phyloP scores from a whole-genome alignment of 2,888 invertebrate species.

The Atethmia centrago region DNA sequence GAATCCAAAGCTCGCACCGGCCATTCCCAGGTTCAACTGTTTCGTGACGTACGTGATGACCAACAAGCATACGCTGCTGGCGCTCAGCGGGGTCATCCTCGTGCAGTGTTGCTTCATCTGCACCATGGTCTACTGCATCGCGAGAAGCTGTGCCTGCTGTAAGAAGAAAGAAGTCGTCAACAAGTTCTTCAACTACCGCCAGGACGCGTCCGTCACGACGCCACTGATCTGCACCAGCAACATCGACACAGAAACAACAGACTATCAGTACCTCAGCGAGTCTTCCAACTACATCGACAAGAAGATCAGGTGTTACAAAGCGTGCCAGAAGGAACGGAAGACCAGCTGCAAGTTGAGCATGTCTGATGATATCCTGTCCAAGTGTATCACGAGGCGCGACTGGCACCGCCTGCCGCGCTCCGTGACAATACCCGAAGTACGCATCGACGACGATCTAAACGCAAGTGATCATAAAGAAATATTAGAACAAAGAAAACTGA shows the following conservation, averaged over 20 bases:
- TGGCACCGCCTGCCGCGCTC: constrained; percentile 79
- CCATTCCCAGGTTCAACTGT: background rate
- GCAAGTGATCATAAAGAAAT: constrained; percentile 32
- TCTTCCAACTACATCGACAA: constrained; percentile 78
- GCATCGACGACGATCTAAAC: constrained; percentile 70
- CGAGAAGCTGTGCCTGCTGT: constrained; percentile 70
- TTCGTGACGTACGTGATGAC: constrained; percentile 47
- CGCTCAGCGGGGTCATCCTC: constrained; percentile 71
- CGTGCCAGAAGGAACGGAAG: constrained; percentile 79
- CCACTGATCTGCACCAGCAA: constrained; percentile 83
- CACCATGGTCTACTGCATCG: constrained; percentile 75
- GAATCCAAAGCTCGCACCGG: rapidly evolving
- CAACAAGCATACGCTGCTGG: constrained; percentile 71
- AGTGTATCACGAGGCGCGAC: constrained; percentile 83
- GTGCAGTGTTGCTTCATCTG: constrained; percentile 80
- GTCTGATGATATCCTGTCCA: constrained; percentile 85
- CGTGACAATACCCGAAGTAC: constrained; percentile 71
- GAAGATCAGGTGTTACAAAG: constrained; percentile 83
- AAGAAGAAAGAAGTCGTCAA: constrained; percentile 73
- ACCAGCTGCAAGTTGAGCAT: constrained; percentile 76
- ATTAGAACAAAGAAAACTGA: constrained; percentile 5
- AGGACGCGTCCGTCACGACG: constrained; percentile 84
- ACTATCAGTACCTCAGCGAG: constrained; percentile 78
- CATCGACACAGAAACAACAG: constrained; percentile 81
- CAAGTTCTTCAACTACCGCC: constrained; percentile 80